Evolutionary conservation across 2,113 vertebrate species (phyloP).

Genomic region (Halcyon malimbica): DNA sequence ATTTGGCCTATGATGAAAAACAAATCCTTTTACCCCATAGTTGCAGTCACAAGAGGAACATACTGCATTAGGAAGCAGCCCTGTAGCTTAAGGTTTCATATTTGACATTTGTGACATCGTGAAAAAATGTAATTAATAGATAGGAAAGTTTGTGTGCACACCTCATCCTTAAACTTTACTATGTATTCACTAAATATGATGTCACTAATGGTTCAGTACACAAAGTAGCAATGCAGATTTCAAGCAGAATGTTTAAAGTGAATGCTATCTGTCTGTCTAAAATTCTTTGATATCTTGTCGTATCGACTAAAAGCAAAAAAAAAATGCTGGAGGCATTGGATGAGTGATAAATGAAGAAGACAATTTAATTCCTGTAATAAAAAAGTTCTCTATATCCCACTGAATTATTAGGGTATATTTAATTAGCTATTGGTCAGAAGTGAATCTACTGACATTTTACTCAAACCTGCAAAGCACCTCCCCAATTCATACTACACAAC

Average conservation of each 20-base stretch:
- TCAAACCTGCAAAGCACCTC: not conserved
- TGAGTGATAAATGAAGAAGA: not conserved
- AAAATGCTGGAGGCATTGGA: not conserved
- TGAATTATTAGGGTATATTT: not conserved
- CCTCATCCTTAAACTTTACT: not conserved
- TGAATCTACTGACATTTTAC: not conserved
- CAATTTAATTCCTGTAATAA: not conserved
- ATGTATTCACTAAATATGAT: not conserved
- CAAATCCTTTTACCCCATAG: conserved; percentile 75
- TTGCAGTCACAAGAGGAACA: conserved; percentile 52
- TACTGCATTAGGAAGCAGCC: conserved; percentile 60
- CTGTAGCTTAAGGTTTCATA: conserved; percentile 48
- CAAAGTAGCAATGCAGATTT: not conserved
- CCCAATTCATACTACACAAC: not conserved
- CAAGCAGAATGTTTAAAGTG: not conserved
- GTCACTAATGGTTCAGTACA: not conserved
- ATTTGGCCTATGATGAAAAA: conserved; percentile 73
- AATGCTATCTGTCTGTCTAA: not conserved
- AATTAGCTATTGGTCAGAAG: not conserved
- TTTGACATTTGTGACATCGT: conserved; percentile 9
- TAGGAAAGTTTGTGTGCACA: not conserved
- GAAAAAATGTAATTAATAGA: conserved; percentile 25
- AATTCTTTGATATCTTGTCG: not conserved
- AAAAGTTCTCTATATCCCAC: not conserved
- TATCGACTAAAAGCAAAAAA: not conserved